Percentiles rank a stretch among this genome's conserved stretches.
Conservation (phyloP, 2,888 invertebrate genomes). For the Eilema depressum region DNA sequence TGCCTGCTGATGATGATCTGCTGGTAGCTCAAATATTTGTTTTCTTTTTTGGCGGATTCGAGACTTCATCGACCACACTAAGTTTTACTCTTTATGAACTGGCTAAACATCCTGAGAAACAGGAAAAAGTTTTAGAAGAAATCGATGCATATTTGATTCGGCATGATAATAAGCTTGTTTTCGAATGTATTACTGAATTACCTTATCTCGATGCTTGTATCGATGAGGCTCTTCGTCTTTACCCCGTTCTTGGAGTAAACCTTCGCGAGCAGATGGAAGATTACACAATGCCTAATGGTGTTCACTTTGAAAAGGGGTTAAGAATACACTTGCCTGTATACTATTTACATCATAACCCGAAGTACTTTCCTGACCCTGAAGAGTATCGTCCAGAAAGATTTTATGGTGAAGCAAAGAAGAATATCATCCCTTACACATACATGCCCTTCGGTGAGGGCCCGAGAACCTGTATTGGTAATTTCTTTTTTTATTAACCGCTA, state of each 20-base stretch:
- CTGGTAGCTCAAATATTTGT: conserved; percentile 82
- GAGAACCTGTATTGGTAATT: conserved; percentile 25
- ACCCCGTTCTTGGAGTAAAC: conserved; percentile 59
- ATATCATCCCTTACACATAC: conserved; percentile 35
- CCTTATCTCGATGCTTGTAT: conserved; percentile 63
- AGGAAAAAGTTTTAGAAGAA: conserved; percentile 56
- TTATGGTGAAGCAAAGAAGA: conserved; percentile 70
- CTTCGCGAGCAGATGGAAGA: conserved; percentile 53
- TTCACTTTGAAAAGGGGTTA: conserved; percentile 46
- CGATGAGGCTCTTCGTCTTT: conserved; percentile 60
- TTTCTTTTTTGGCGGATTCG: conserved; percentile 73
- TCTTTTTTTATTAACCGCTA: conserved; percentile 16
- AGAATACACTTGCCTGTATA: conserved; percentile 36
- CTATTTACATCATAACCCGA: conserved; percentile 71
- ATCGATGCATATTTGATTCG: conserved; percentile 57
- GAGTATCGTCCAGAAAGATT: conserved; percentile 86
- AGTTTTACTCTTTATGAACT: conserved; percentile 62
- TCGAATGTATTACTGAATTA: conserved; percentile 60
- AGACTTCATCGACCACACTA: conserved; percentile 62
- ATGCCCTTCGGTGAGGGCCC: conserved; percentile 70
- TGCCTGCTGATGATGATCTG: conserved; percentile 69
- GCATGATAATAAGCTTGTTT: conserved; percentile 52
- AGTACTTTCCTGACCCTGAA: conserved; percentile 81
- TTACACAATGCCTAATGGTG: conserved; percentile 52
- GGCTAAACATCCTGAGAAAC: conserved; percentile 57